A percentile compares a stretch with the other conserved stretches of the same genome.
Conservation (phyloP, 2,888 invertebrate genomes). For the Stenurella melanura region DNA sequence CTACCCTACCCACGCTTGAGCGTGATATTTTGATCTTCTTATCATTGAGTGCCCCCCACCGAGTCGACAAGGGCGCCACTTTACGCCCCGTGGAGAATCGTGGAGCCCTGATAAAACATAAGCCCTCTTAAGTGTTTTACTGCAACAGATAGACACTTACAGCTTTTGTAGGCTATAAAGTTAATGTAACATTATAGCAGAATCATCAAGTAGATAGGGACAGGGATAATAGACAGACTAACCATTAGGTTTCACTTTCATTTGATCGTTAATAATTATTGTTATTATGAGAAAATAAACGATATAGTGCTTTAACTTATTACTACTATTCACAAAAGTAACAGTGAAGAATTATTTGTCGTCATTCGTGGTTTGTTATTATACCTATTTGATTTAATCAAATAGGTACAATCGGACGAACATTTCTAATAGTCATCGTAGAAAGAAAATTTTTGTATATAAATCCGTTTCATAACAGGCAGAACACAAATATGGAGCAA, state of each 20-base stretch:
- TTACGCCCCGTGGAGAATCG: constrained; percentile 59
- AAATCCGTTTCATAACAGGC: too few relatives aligned
- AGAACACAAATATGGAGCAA: too few relatives aligned
- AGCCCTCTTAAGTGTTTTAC: constrained; percentile 54
- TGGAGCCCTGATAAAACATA: constrained; percentile 58
- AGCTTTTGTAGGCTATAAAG: constrained; percentile 43
- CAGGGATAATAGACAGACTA: constrained; percentile 36
- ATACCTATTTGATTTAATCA: too few relatives aligned
- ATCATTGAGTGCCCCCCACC: constrained; percentile 47
- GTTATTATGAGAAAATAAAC: constrained; percentile 15
- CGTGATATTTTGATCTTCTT: constrained; percentile 30
- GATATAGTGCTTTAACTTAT: not conserved
- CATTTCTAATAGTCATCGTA: too few relatives aligned
- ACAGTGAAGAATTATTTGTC: not conserved
- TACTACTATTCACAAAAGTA: not conserved
- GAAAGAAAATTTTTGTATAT: too few relatives aligned
- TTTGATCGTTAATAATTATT: constrained; percentile 30
- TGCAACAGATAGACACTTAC: constrained; percentile 52
- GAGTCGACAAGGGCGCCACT: constrained; percentile 62
- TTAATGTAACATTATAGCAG: constrained; percentile 43
- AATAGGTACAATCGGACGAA: too few relatives aligned
- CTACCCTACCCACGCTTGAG: not conserved
- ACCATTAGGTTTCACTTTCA: constrained; percentile 28
- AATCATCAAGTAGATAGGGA: constrained; percentile 40
- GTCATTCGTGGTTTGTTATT: too few relatives aligned